These are phyloP conservation scores for Drosophila macrospina DNA, from an alignment of 2,888 invertebrate species.

Conservation along the genomic window DNA sequence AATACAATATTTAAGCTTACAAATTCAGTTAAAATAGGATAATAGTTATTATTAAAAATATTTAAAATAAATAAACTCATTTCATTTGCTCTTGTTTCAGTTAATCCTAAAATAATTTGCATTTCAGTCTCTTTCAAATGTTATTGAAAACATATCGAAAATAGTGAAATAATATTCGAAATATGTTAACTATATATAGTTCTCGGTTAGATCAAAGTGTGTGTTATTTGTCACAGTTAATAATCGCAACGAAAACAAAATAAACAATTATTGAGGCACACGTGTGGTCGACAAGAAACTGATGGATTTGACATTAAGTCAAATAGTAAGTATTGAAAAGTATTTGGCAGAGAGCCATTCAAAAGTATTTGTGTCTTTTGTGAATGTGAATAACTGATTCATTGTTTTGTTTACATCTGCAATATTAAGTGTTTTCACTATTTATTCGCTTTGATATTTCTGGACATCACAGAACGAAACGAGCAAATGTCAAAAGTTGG, in stretches of 20 bases:
- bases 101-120: no score
- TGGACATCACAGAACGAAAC: constrained; percentile 16
- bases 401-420: constrained; percentile 25
- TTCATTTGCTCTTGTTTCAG: no score
- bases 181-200: constrained; percentile 3
- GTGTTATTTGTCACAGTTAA: background rate
- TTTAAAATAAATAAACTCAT: no score
- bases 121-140: no score
- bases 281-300: constrained; percentile 10
- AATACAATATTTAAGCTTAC: no score
- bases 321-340: constrained; percentile 26
- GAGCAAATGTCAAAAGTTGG: background rate
- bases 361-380: constrained; percentile 29
- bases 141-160: background rate
- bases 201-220: background rate
- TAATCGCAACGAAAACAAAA: background rate
- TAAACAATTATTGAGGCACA: constrained; percentile 19
- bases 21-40: no score
- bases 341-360: constrained; percentile 34
- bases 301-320: constrained; percentile 4
- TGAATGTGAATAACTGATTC: constrained; percentile 30
- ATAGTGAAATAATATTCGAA: background rate
- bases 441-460: constrained; percentile 27
- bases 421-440: constrained; percentile 14
- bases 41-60: no score